Evolutionary conservation across 92 coral and sea anemone genomes (phyloP).

Genomic region (Nematostella vectensis): DNA sequence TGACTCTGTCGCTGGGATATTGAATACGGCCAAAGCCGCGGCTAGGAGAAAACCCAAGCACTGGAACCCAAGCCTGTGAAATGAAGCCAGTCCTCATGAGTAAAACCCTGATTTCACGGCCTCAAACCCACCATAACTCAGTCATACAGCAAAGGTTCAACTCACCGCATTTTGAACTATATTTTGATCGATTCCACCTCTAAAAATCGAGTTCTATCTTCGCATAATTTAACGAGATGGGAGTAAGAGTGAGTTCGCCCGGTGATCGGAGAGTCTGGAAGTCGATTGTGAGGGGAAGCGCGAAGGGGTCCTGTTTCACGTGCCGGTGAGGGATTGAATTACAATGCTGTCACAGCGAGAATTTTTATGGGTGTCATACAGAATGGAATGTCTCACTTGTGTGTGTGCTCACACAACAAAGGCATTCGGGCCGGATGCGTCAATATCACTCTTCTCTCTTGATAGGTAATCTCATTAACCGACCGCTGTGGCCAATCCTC

Average conservation of each 20-base stretch:
- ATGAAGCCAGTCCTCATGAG: too few relatives aligned
- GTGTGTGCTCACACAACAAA: conserved; percentile 9
- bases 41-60: neutral
- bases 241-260: conserved; percentile 28
- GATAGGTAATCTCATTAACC: too few relatives aligned
- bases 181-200: neutral
- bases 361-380: conserved; percentile 27
- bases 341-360: conserved; percentile 19
- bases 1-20: neutral
- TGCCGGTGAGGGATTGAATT: conserved; percentile 49
- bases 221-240: conserved; percentile 15
- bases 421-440: conserved; percentile 24
- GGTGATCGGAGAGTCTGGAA: conserved; percentile 39
- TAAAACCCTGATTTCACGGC: too few relatives aligned
- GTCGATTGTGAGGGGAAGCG: conserved; percentile 56
- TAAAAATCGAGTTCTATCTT: conserved; percentile 7
- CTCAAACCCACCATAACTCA: too few relatives aligned
- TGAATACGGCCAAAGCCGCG: neutral
- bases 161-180: conserved; percentile 26
- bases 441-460: too few relatives aligned
- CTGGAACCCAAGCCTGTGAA: neutral
- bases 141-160: neutral
- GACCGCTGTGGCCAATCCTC: too few relatives aligned
- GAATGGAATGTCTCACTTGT: conserved; percentile 7
- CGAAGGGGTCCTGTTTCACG: conserved; percentile 65